phyloP scores from a whole-genome alignment of 2,797 vertebrate genomes.

The Microhierax caerulescens region DNA sequence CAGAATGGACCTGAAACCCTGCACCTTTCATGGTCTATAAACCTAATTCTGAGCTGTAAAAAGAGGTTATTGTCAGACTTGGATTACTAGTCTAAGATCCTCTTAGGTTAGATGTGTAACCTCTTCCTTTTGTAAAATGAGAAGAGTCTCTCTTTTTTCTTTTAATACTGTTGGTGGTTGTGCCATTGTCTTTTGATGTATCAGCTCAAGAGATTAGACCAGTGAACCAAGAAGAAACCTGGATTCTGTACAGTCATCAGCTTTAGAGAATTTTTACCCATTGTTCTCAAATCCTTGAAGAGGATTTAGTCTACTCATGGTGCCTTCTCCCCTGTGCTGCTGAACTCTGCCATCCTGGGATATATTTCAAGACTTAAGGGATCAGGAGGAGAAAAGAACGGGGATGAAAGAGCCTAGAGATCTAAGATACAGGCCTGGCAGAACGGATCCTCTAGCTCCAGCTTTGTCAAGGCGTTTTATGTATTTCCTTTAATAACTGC shows the following conservation, averaged over 20 bases:
- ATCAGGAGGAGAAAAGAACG: background rate
- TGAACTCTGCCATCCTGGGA: background rate
- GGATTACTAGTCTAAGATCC: background rate
- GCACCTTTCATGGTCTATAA: background rate
- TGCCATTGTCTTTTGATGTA: background rate
- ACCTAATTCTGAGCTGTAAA: background rate
- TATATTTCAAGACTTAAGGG: background rate
- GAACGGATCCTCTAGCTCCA: background rate
- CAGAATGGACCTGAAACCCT: background rate
- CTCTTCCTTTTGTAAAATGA: background rate
- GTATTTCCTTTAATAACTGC: background rate
- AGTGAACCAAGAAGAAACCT: background rate
- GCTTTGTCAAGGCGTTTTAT: background rate
- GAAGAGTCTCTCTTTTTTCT: background rate
- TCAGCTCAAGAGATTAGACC: background rate
- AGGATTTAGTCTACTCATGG: background rate
- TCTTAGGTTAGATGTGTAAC: background rate
- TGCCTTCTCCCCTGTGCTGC: background rate
- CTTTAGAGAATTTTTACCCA: background rate
- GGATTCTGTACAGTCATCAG: background rate
- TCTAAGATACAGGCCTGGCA: background rate
- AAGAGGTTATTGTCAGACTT: background rate
- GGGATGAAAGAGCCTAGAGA: background rate
- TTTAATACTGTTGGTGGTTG: background rate
- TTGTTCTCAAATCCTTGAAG: background rate